Conservation (phyloP, 2,113 vertebrate species). For the Pipa parva region DNA sequence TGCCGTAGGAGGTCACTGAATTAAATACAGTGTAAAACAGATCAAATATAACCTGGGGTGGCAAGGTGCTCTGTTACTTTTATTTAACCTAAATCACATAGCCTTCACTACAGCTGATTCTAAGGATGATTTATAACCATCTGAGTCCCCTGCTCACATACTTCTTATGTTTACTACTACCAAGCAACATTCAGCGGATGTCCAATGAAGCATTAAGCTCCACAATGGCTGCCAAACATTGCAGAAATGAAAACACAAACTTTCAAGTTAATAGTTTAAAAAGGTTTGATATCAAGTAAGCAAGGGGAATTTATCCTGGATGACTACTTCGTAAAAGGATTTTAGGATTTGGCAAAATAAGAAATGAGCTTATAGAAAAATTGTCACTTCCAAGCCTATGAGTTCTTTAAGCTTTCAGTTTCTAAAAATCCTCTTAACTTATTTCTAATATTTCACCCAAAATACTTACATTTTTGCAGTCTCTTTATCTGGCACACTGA, state of each 20-base stretch:
- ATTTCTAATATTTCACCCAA: neutral
- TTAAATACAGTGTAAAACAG: constrained; percentile 46
- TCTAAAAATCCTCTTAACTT: constrained; percentile 25
- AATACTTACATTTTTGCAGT: too few relatives aligned
- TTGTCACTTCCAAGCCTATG: constrained; percentile 2
- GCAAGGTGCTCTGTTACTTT: constrained; percentile 42
- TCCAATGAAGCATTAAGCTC: constrained; percentile 30
- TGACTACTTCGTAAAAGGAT: constrained; percentile 6
- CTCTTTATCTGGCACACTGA: too few relatives aligned
- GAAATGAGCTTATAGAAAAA: constrained; percentile 11
- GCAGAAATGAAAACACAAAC: constrained; percentile 17
- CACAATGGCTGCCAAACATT: constrained; percentile 5
- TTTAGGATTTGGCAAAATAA: constrained; percentile 10
- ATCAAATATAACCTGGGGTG: constrained; percentile 49
- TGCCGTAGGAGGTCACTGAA: constrained; percentile 45
- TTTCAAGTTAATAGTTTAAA: neutral
- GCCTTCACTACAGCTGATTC: constrained; percentile 44
- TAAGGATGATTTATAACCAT: constrained; percentile 40
- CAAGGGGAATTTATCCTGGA: neutral
- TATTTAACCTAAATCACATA: constrained; percentile 51
- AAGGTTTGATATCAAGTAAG: constrained; percentile 13
- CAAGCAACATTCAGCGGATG: constrained; percentile 14
- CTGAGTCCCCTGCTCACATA: constrained; percentile 19
- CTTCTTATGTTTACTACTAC: constrained; percentile 38
- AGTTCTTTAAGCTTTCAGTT: constrained; percentile 18